These are phyloP conservation scores for Loripinus fragilis DNA, from an alignment of 2,888 invertebrate genomes.

Conservation along the genomic window DNA sequence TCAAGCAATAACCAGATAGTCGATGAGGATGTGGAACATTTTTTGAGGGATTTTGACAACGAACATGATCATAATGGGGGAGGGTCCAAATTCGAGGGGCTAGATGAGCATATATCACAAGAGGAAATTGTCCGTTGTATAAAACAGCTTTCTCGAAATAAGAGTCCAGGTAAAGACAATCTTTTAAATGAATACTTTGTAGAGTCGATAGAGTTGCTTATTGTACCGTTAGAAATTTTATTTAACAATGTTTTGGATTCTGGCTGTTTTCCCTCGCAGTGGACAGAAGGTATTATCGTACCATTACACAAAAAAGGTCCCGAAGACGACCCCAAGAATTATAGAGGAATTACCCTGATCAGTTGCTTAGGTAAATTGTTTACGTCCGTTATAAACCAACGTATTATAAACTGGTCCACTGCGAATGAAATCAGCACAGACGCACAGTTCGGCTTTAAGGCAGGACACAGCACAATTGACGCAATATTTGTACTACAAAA, in stretches of 20 bases:
- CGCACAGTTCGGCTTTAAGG: conserved; percentile 13
- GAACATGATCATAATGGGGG: neutral
- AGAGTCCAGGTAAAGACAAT: neutral
- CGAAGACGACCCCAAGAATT: neutral
- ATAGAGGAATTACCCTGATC: conserved; percentile 16
- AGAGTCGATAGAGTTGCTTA: no score
- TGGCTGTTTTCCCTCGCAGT: conserved; percentile 13
- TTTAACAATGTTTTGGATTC: conserved; percentile 11
- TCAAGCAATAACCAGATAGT: neutral
- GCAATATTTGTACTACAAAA: conserved; percentile 21
- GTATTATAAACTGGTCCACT: conserved; percentile 14
- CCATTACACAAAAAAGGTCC: neutral
- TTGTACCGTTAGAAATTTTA: neutral
- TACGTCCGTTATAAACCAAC: conserved; percentile 16
- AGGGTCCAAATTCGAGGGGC: neutral
- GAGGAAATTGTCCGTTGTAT: neutral
- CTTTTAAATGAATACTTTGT: no score
- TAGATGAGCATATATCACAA: neutral
- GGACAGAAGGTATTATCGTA: conserved; percentile 15
- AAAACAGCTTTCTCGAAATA: neutral
- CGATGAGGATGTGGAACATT: neutral
- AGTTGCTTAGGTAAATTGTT: conserved; percentile 20
- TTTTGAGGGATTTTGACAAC: neutral
- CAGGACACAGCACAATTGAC: conserved; percentile 1
- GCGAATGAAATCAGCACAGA: conserved; percentile 9